phyloP scores from a whole-genome alignment of 2,888 invertebrate genomes.

The Amiota communis region DNA sequence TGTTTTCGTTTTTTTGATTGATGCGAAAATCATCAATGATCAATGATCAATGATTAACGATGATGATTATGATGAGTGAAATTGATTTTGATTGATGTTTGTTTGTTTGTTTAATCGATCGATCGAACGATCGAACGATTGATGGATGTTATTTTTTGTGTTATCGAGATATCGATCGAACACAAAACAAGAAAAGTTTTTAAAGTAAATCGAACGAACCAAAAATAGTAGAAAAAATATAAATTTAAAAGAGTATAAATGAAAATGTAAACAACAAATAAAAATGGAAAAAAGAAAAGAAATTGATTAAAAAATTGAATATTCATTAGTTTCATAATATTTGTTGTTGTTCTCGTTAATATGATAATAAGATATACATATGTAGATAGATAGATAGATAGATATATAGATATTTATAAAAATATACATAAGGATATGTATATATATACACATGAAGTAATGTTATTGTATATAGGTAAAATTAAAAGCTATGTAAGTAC shows the following conservation, averaged over 20 bases:
- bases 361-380: too few relatives aligned
- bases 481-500: too few relatives aligned
- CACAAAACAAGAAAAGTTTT: slow-evolving; percentile 7
- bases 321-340: too few relatives aligned
- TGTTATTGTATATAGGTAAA: too few relatives aligned
- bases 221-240: background rate
- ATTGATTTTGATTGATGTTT: slow-evolving; percentile 36
- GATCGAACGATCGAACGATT: too few relatives aligned
- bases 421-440: too few relatives aligned
- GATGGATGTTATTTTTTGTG: background rate
- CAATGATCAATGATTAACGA: slow-evolving; percentile 15
- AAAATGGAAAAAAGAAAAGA: slow-evolving; percentile 24
- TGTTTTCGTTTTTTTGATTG: slow-evolving; percentile 33
- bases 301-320: slow-evolving; percentile 15
- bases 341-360: too few relatives aligned
- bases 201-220: background rate
- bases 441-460: too few relatives aligned
- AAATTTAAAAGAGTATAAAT: too few relatives aligned
- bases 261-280: background rate
- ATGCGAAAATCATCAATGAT: slow-evolving; percentile 13
- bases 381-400: too few relatives aligned
- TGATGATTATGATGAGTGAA: slow-evolving; percentile 42
- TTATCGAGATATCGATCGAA: slow-evolving; percentile 1
- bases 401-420: too few relatives aligned
- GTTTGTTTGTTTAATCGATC: background rate